Conservation (phyloP, 2,888 invertebrate species). For the Drosophila kuntzei region DNA sequence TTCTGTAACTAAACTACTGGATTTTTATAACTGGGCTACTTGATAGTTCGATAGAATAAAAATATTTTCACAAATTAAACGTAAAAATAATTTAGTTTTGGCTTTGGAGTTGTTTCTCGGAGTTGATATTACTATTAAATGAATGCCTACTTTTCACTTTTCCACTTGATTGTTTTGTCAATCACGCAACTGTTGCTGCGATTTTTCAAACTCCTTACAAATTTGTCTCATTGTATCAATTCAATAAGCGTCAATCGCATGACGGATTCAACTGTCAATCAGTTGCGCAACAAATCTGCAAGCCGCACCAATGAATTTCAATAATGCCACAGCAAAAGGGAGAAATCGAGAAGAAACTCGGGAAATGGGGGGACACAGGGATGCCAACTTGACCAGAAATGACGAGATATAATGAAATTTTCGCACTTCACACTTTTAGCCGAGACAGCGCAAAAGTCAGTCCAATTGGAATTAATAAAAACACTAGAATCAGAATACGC, state of each 20-base stretch:
- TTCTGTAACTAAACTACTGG: conserved; percentile 16
- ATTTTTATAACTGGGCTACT: not conserved
- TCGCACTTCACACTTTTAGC: conserved; percentile 28
- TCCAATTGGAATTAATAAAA: conserved; percentile 79
- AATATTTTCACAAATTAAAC: not conserved
- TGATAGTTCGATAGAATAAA: not conserved
- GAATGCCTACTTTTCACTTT: conserved; percentile 14
- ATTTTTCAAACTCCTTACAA: conserved; percentile 7
- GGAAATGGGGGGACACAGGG: not conserved
- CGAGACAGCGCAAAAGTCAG: conserved; percentile 25
- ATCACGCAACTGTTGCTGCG: conserved; percentile 48
- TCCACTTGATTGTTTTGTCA: conserved; percentile 30
- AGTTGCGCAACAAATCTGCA: conserved; percentile 56
- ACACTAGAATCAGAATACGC: conserved; percentile 71
- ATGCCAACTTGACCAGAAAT: conserved; percentile 59
- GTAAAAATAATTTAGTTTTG: not conserved
- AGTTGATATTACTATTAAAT: not conserved
- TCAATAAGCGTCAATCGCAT: conserved; percentile 76
- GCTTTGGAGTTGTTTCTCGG: not conserved
- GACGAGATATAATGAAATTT: conserved; percentile 61
- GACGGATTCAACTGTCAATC: conserved; percentile 68
- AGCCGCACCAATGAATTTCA: conserved; percentile 67
- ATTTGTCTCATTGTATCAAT: conserved; percentile 46
- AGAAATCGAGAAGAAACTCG: conserved; percentile 22
- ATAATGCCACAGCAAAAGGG: conserved; percentile 55